Base-by-base conservation (phyloP, 2,113 vertebrate species). In the Vulpes vulpes region DNA sequence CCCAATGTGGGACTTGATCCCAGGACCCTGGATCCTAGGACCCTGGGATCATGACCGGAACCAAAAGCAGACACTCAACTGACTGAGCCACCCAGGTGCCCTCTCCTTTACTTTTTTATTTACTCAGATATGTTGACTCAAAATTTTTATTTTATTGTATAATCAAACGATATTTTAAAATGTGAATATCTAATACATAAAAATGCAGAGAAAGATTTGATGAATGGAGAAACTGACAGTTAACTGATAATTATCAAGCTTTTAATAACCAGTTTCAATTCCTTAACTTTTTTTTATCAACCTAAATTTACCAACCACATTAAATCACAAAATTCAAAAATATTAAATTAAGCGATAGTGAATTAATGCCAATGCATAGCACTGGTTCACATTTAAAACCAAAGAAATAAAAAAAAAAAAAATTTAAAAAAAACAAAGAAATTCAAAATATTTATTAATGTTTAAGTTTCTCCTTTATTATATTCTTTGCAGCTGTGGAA, bases 361-460 rank as follows among this genome's bases (percentile, higher is more conserved):
- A 96, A 90, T 85, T 49, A 79, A 27, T 89, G 8, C 35, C 89
- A 27, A 25, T 93, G 59, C 32, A 49, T 74, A 90, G 20, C 11
- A 16, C 49, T 59, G 11, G 57, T 38, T 65, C 32, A 93, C 73
- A 65, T 64, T 30, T 74, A 20, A 43, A 60, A 73, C 38, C 35
- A 80, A 15, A 74, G 35, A 73, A 85, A 81, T 80, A 35, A 35
- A 35, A 35, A 35, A 35, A 35, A 35, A 35, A 35, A 35, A 35
- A 35, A 35, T 35, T 35, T 35, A 35, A 35, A 35, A 35, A 43
- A 60, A 73, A 32, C 35, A 80, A 15, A 74, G 35, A 73, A 85
- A 81, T 80, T 81, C 16, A 86, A 74, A 60, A 91, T 89, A 62
- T 79, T 94, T 94, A 76, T 91, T 81, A 76, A 43, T 82, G 15